A percentile compares a stretch with the other conserved stretches of the same genome.
These are phyloP conservation scores for Casuarius casuarius DNA, from an alignment of 2,113 vertebrate species.

Conservation along the genomic window DNA sequence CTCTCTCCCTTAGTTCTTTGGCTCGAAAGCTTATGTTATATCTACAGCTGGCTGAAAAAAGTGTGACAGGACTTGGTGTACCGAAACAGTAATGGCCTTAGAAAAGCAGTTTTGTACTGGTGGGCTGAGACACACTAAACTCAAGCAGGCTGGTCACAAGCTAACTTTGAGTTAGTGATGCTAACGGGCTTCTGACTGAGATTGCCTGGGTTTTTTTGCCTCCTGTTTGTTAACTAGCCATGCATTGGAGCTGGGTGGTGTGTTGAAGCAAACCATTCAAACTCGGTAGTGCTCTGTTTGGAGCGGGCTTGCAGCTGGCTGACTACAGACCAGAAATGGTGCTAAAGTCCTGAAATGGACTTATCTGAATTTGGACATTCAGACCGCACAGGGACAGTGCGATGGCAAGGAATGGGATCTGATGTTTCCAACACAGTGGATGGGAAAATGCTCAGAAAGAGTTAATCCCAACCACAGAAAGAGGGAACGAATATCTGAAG, in stretches of 20 bases:
- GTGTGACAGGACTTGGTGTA: neutral
- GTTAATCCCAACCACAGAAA: neutral
- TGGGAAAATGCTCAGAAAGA: no score
- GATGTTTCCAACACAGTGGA: no score
- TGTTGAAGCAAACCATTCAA: neutral
- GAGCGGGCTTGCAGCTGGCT: neutral
- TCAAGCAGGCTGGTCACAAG: neutral
- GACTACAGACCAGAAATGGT: no score
- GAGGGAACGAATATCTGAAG: neutral
- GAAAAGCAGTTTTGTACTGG: neutral
- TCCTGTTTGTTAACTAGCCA: neutral
- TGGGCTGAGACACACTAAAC: neutral
- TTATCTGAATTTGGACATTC: no score
- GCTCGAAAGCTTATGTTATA: conserved; percentile 22
- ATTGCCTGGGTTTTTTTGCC: neutral
- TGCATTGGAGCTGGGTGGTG: neutral
- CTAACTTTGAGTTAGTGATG: neutral
- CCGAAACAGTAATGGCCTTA: neutral
- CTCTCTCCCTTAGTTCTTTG: neutral
- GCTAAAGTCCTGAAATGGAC: no score
- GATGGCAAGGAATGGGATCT: no score
- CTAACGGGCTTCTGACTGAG: rapidly evolving
- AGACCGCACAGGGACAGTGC: no score
- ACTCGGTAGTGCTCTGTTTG: neutral
- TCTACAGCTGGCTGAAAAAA: conserved; percentile 14